A percentile compares a stretch with the other conserved stretches of the same genome.
These are phyloP conservation scores for Aleiodes leptofemur DNA, from an alignment of 2,888 invertebrate species.

Conservation along the genomic window DNA sequence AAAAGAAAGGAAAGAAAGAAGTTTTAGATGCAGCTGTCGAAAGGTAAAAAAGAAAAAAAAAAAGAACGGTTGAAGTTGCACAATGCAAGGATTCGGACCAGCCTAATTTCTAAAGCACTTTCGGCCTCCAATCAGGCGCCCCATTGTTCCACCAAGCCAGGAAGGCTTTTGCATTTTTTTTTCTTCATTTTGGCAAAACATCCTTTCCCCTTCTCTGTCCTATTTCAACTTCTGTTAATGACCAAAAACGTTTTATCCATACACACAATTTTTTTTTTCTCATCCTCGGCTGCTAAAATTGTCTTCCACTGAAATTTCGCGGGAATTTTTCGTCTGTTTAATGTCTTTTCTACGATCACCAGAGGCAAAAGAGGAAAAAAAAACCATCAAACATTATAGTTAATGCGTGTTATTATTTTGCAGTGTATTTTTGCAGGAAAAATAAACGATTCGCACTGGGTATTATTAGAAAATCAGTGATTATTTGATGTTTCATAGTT, in stretches of 20 bases:
- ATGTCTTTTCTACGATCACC: no score
- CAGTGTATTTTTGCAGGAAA: no score
- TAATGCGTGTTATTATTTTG: no score
- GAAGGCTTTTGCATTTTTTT: conserved; percentile 59
- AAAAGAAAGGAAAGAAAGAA: conserved; percentile 15
- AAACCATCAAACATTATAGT: no score
- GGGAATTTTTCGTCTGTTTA: no score
- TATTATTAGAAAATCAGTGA: no score
- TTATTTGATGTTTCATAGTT: no score
- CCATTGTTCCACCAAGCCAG: conserved; percentile 62
- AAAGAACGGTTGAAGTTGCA: conserved; percentile 44
- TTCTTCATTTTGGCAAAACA: background rate
- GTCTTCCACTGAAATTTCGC: no score
- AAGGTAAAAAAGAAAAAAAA: background rate
- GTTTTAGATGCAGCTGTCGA: conserved; percentile 41
- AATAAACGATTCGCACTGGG: no score
- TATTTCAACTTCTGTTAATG: conserved; percentile 13
- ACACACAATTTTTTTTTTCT: no score
- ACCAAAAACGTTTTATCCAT: conserved; percentile 2
- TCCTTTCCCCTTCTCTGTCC: background rate
- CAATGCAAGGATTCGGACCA: conserved; percentile 37
- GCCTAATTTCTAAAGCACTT: conserved; percentile 34
- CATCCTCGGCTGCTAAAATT: no score
- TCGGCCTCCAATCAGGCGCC: conserved; percentile 61
- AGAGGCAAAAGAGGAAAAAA: no score